phyloP scores from a whole-genome alignment of 1,140 invertebrate species.

The Delia radicum region DNA sequence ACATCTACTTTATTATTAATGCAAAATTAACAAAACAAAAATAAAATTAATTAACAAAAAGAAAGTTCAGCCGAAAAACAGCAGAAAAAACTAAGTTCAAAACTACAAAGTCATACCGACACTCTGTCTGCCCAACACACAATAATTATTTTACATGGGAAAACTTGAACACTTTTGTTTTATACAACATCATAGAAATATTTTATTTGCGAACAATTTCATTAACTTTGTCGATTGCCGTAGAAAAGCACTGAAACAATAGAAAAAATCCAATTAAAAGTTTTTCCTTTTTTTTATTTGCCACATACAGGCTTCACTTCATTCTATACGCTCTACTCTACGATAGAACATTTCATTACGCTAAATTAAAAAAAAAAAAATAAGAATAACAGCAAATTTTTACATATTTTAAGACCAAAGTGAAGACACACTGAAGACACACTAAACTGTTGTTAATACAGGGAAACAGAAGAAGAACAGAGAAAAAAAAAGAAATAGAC shows the following conservation, averaged over 20 bases:
- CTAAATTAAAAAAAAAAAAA: not conserved
- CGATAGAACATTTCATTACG: not conserved
- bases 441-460: too few relatives aligned
- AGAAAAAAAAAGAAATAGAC: too few relatives aligned
- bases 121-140: too few relatives aligned
- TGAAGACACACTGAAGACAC: too few relatives aligned
- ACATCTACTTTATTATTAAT: not conserved
- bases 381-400: too few relatives aligned
- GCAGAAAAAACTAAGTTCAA: not conserved
- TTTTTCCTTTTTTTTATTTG: not conserved
- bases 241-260: conserved; percentile 25
- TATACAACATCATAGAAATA: too few relatives aligned
- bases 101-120: not conserved
- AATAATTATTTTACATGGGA: too few relatives aligned
- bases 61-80: not conserved
- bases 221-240: too few relatives aligned
- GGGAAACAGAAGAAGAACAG: too few relatives aligned
- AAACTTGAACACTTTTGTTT: too few relatives aligned
- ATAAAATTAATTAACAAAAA: not conserved
- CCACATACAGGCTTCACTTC: not conserved
- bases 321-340: not conserved
- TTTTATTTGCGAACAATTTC: too few relatives aligned
- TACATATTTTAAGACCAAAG: too few relatives aligned
- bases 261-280: conserved; percentile 33
- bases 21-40: not conserved